Conservation (phyloP, 2,888 invertebrate genomes). For the Hypsopygia costalis region DNA sequence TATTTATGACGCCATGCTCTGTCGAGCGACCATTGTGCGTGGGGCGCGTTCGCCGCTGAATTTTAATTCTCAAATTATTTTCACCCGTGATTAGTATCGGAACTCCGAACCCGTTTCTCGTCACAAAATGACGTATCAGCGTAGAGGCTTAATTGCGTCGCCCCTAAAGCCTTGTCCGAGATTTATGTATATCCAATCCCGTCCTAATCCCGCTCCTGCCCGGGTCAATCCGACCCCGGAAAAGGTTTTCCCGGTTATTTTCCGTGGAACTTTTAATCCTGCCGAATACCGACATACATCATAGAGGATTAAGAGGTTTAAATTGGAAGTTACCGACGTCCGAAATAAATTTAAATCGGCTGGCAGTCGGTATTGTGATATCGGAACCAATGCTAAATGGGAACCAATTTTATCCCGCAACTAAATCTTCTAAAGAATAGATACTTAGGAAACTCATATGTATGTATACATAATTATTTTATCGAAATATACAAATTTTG, state of each 20-base stretch:
- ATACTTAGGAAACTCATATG: constrained; percentile 39
- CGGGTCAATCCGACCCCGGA: constrained; percentile 79
- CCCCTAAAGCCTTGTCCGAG: constrained; percentile 70
- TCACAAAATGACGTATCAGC: constrained; percentile 75
- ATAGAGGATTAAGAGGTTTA: constrained; percentile 81
- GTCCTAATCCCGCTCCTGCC: constrained; percentile 75
- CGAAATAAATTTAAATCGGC: constrained; percentile 81
- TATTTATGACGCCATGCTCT: constrained; percentile 71
- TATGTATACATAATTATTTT: too few species aligned
- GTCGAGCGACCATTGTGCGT: constrained; percentile 63
- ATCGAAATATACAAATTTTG: too few species aligned
- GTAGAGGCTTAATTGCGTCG: constrained; percentile 73
- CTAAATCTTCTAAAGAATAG: constrained; percentile 59
- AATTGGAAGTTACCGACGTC: constrained; percentile 81
- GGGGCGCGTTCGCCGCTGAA: constrained; percentile 59
- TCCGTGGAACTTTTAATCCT: constrained; percentile 80
- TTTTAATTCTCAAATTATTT: constrained; percentile 74
- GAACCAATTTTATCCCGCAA: constrained; percentile 67
- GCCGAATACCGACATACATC: constrained; percentile 80
- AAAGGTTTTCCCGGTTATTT: constrained; percentile 81
- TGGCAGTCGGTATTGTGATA: constrained; percentile 79
- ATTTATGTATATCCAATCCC: constrained; percentile 81
- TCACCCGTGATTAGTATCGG: constrained; percentile 53
- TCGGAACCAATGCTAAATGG: constrained; percentile 74
- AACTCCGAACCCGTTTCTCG: constrained; percentile 33